Percentiles rank a stretch among this genome's conserved stretches.
phyloP scores from a whole-genome alignment of 2,113 vertebrate species.

The Terrapene triunguis region DNA sequence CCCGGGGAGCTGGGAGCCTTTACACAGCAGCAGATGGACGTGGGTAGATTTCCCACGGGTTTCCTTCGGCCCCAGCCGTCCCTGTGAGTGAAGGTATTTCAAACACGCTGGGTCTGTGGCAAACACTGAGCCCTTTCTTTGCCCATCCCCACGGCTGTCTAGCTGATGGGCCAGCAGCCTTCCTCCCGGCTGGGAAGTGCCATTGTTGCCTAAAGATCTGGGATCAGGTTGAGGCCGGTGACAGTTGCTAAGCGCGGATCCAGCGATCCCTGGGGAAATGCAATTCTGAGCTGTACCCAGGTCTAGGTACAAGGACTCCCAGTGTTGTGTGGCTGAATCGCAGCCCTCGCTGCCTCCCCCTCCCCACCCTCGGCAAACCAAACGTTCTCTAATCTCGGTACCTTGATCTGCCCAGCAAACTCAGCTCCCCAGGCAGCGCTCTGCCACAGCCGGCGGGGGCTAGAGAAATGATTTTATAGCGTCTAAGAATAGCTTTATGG shows the following conservation, averaged over 20 bases:
- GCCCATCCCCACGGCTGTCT: background rate
- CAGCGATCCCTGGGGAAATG: background rate
- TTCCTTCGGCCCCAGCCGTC: too few species aligned
- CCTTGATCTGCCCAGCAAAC: background rate
- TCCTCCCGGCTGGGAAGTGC: background rate
- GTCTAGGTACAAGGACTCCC: background rate
- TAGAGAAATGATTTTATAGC: background rate
- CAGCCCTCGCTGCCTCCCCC: background rate
- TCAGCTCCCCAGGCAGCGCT: background rate
- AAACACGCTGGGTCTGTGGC: background rate
- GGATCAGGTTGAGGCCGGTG: background rate
- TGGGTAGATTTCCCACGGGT: too few species aligned
- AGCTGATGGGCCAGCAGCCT: too few species aligned
- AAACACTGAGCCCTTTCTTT: background rate
- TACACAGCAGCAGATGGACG: background rate
- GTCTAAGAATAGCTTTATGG: background rate
- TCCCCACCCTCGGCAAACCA: background rate
- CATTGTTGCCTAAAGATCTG: background rate
- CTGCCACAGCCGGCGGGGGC: background rate
- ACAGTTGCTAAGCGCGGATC: background rate
- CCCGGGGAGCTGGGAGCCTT: background rate
- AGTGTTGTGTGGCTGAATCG: background rate
- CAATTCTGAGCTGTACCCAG: background rate
- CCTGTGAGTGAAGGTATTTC: background rate
- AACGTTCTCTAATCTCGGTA: too few species aligned